Conservation (phyloP, 2,888 invertebrate genomes). For the Drosophila limbata region DNA sequence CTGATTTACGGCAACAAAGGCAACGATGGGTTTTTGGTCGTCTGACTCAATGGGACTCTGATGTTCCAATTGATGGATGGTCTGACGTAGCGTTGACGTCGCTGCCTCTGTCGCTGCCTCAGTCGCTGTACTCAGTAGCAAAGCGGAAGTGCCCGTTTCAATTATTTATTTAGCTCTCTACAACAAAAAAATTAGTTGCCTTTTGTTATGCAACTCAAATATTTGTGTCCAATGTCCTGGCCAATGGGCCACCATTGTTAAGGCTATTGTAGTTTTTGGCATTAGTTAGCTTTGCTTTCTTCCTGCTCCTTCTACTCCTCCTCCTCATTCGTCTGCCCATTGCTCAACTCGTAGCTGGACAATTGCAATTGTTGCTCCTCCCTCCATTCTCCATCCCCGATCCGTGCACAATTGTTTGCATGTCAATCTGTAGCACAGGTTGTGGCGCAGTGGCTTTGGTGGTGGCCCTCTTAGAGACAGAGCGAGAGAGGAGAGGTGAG, state of each 20-base stretch:
- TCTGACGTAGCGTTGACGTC: slow-evolving; percentile 53
- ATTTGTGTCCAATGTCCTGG: slow-evolving; percentile 56
- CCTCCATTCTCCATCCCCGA: not conserved
- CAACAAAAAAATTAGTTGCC: slow-evolving; percentile 69
- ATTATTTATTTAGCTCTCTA: slow-evolving; percentile 72
- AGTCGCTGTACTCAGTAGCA: slow-evolving; percentile 31
- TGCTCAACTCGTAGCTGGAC: slow-evolving; percentile 46
- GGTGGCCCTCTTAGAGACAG: slow-evolving; percentile 9
- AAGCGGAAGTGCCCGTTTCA: slow-evolving; percentile 75
- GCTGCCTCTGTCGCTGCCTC: slow-evolving; percentile 1
- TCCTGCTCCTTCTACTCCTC: not conserved
- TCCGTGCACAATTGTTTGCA: slow-evolving; percentile 68
- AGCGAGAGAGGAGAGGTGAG: not conserved
- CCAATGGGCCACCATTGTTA: slow-evolving; percentile 51
- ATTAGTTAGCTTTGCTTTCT: slow-evolving; percentile 47
- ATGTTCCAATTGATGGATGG: slow-evolving; percentile 70
- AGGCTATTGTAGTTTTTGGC: slow-evolving; percentile 57
- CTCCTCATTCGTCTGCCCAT: not conserved
- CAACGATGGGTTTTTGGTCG: slow-evolving; percentile 13
- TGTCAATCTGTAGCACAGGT: slow-evolving; percentile 73
- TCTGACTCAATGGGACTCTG: slow-evolving; percentile 65
- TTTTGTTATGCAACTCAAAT: slow-evolving; percentile 71
- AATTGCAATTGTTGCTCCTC: slow-evolving; percentile 77
- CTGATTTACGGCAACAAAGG: slow-evolving; percentile 76
- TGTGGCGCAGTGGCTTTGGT: slow-evolving; percentile 36